phyloP scores from a whole-genome alignment of 92 coral and sea anemone genomes.

The Palythoa grandis region DNA sequence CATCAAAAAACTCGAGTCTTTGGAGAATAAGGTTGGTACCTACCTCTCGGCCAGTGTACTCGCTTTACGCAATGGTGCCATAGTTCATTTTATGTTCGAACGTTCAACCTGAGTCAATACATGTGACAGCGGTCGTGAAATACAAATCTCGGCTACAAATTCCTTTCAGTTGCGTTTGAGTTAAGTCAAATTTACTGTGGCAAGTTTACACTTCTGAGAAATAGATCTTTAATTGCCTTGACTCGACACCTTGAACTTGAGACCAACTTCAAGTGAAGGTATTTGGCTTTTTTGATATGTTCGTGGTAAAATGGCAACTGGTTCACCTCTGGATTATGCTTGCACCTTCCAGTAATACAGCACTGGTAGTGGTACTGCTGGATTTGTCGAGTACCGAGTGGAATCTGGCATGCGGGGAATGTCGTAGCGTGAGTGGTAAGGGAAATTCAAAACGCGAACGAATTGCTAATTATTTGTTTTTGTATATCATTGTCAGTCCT shows the following conservation, averaged over 20 bases:
- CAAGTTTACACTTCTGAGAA: neutral
- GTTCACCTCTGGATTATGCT: no score
- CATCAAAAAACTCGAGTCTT: neutral
- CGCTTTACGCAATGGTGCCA: slow-evolving; percentile 24
- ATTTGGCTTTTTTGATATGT: no score
- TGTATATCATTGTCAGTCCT: slow-evolving; percentile 18
- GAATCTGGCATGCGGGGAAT: slow-evolving; percentile 25
- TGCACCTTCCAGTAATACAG: neutral
- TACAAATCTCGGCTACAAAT: neutral
- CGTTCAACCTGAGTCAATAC: neutral
- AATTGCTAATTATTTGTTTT: slow-evolving; percentile 43
- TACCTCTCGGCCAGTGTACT: slow-evolving; percentile 7
- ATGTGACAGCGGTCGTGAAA: no score
- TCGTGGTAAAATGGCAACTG: no score
- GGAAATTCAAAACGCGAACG: slow-evolving; percentile 27
- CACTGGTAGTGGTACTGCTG: neutral
- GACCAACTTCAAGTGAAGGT: neutral
- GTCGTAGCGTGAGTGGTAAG: slow-evolving; percentile 17
- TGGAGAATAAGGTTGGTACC: neutral
- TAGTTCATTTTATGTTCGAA: neutral
- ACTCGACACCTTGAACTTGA: neutral
- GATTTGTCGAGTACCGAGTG: no score
- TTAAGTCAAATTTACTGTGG: neutral
- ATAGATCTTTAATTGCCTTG: neutral
- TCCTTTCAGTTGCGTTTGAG: neutral